Base-by-base conservation (phyloP, 1,140 invertebrate genomes). In the Stegodyphus mimosarum region DNA sequence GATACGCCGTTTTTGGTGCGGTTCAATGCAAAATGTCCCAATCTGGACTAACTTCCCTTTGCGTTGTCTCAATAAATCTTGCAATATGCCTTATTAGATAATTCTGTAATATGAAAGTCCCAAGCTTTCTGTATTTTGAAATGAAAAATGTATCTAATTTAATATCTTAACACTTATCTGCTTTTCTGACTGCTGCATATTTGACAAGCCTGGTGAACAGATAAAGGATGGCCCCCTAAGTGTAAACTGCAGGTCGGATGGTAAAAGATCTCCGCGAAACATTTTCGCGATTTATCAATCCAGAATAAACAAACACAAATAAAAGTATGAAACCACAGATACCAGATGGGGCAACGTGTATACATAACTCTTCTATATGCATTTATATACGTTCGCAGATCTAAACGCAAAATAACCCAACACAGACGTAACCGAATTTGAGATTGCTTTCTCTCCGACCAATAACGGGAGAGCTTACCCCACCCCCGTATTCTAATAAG, bases 401-500 rank as follows among this genome's bases (percentile, higher is more conserved):
- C 64, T 7, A n/a, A 7, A 17, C 64, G 17, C 71, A 52, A 50
- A 71, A 71, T 10, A 51, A 6, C 7, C 13, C 7, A 13, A 67
- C 64, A 5, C 15, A 73, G 6, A 48, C 51, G 9, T 69, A 69
- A 84, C 81, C 33, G 70, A 81, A 76, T 75, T 84, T 49, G 51
- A 66, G 17, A 75, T 83, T 73, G 70, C 81, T 84, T 84, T 84
- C 72, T 73, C 50, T 55, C 66, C 81, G 63, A 76, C 81, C 81
- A 84, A 84, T 84, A 18, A 75, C 72, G 33, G 50, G 13, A 50
- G 18, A 84, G 73, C 73, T 7, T 69, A 18, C 51, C 64, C 73
- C 60, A 49, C 50, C 64, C 63, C 81, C 33, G 64, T 73, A 84
- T 84, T 84, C 81, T 84, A 84, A 84, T 84, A 84, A 84, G 81